Base-by-base conservation (phyloP, 2,113 vertebrate genomes). In the Corythaeola cristata region DNA sequence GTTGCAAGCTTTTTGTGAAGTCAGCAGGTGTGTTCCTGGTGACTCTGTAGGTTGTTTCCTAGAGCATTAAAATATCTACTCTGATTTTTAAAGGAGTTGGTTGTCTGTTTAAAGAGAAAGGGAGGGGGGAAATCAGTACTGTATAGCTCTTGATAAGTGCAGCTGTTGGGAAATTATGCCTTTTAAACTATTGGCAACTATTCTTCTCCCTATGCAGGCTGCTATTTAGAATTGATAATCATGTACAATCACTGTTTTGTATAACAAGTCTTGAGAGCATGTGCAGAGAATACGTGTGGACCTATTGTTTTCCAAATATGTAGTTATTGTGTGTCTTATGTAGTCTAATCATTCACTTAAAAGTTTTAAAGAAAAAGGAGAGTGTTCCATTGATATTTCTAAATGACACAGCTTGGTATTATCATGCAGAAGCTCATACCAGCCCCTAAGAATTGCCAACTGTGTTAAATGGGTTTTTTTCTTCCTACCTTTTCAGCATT, bases 401-500 rank as follows among this genome's bases (percentile, higher is more conserved):
- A 52, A 72, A 26, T 71, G 8, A 22, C 3, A 32, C 45, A 88
- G 2, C 33, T 55, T 92, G 60, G 12, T 81, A 16, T 71, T 53
- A 69, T 26, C 44, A 72, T 76, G 50, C 18, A 50, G 28, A 75
- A 86, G 28, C 14, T 91, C 59, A 18, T 49, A 45, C 27, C 60
- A 91, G 53, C 24, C 22, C 32, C 44, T 85, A 7, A 66, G 41
- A 21, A 37, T 35, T 75, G 56, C 22, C n/a, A 73, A 0, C 71
- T 71, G 15, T 72, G 23, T 72, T 59, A 59, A 96, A 53, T 52
- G 16, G 16, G 8, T 58, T 89, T 85, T 97, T 73, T 91, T 77
- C 89, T 94, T 96, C 89, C 60, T 96, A 27, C 85, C 92, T 97
- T 95, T 68, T 50, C 98, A 99, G 99, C 97, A 99, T 99, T 97